These are phyloP conservation scores for Tethea ocularis DNA, from an alignment of 2,888 invertebrate species.

Conservation along the genomic window DNA sequence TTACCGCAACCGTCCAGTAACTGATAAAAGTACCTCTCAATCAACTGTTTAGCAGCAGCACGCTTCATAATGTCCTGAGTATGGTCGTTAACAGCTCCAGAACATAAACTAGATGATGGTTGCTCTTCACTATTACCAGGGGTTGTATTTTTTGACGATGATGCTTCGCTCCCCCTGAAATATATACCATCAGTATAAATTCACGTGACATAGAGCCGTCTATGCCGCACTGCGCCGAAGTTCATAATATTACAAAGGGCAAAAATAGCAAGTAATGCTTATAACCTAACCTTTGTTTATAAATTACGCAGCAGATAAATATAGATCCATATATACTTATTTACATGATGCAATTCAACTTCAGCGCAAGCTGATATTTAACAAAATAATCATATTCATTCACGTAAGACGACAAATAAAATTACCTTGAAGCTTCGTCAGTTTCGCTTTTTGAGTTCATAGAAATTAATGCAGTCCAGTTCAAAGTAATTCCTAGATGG, in stretches of 20 bases:
- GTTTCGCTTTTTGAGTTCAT: slow-evolving; percentile 83
- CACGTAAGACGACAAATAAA: slow-evolving; percentile 21
- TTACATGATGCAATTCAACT: slow-evolving; percentile 7
- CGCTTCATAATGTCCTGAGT: slow-evolving; percentile 88
- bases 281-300: slow-evolving; percentile 55
- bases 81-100: slow-evolving; percentile 50
- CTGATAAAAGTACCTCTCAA: slow-evolving; percentile 96
- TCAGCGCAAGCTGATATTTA: slow-evolving; percentile 12
- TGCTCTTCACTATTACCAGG: slow-evolving; percentile 62
- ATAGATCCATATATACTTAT: slow-evolving; percentile 15
- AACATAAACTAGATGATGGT: slow-evolving; percentile 64
- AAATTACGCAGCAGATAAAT: slow-evolving; percentile 43
- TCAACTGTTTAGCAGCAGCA: slow-evolving; percentile 91
- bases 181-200: slow-evolving; percentile 23
- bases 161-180: slow-evolving; percentile 81
- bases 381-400: slow-evolving; percentile 12
- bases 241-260: slow-evolving; percentile 65
- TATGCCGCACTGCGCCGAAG: slow-evolving; percentile 23
- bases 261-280: slow-evolving; percentile 79
- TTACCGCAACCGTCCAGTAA: slow-evolving; percentile 96
- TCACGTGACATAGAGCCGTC: slow-evolving; percentile 22
- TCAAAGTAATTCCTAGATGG: slow-evolving; percentile 58
- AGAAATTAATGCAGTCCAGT: slow-evolving; percentile 71
- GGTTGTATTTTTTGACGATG: slow-evolving; percentile 76
- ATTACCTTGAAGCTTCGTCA: slow-evolving; percentile 84